A percentile compares a stretch with the other conserved stretches of the same genome.
phyloP scores from a whole-genome alignment of 2,888 invertebrate genomes.

The Drosophila buzzatii region DNA sequence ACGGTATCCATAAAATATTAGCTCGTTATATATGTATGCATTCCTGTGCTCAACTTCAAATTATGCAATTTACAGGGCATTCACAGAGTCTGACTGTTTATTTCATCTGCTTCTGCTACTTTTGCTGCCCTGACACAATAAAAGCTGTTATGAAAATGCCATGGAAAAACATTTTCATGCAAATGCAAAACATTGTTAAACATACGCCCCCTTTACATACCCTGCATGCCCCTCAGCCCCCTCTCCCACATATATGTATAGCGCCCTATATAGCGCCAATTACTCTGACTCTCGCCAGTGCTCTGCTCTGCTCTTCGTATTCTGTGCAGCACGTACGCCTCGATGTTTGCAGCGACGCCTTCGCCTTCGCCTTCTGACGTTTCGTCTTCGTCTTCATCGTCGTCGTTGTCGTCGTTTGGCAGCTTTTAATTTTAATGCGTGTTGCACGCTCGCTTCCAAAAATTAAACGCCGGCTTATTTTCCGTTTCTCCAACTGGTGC shows the following conservation, averaged over 20 bases:
- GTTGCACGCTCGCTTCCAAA: conserved; percentile 76
- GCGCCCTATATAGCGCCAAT: conserved; percentile 4
- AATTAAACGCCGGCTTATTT: conserved; percentile 78
- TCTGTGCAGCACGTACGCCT: conserved; percentile 51
- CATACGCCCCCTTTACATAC: conserved; percentile 8
- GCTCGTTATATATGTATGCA: no score
- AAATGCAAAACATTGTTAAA: conserved; percentile 72
- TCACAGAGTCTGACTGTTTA: background rate
- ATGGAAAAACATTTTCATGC: conserved; percentile 70
- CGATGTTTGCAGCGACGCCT: conserved; percentile 42
- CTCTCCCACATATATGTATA: background rate
- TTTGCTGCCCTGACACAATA: background rate
- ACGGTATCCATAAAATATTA: no score
- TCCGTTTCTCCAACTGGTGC: conserved; percentile 45
- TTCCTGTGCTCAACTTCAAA: background rate
- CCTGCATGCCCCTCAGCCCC: no score
- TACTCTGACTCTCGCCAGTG: background rate
- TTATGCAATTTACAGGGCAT: conserved; percentile 18
- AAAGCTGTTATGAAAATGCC: conserved; percentile 33
- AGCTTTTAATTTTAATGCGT: conserved; percentile 80
- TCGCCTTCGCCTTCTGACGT: conserved; percentile 31
- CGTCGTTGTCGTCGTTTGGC: conserved; percentile 45
- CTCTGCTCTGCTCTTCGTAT: conserved; percentile 3
- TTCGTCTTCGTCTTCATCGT: conserved; percentile 32
- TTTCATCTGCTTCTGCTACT: background rate